Conservation (phyloP, 2,113 vertebrate genomes). For the Tragelaphus strepsiceros region DNA sequence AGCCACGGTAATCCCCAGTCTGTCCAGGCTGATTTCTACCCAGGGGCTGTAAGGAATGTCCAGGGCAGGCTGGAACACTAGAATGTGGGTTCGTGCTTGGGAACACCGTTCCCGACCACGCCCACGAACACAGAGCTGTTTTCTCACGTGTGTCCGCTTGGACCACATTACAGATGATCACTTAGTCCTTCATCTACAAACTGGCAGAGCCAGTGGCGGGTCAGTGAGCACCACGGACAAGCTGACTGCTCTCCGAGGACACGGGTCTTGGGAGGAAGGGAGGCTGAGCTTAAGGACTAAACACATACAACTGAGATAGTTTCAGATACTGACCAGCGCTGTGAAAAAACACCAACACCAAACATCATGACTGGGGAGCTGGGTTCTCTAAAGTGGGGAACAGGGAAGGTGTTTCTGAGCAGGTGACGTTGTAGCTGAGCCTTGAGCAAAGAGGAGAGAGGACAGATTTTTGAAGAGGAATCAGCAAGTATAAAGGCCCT, state of each 20-base stretch:
- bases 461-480: not conserved
- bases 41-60: not conserved
- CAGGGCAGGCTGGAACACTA: not conserved
- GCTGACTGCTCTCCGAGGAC: not conserved
- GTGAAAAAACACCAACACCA: not conserved
- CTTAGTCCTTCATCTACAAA: not conserved
- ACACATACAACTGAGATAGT: not conserved
- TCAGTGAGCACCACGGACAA: not conserved
- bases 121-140: not conserved
- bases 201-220: not conserved
- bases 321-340: not conserved
- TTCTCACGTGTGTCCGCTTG: rapidly evolving
- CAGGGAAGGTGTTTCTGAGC: not conserved
- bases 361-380: not conserved
- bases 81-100: rapidly evolving
- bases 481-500: not conserved
- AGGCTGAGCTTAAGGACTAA: not conserved
- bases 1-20: not conserved
- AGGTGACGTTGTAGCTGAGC: not conserved
- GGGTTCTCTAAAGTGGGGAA: not conserved
- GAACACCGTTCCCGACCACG: not conserved
- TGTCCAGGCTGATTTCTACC: not conserved
- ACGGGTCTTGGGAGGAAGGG: not conserved
- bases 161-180: not conserved
- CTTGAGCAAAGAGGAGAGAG: not conserved